Percentiles rank a stretch among this genome's conserved stretches.
phyloP scores from a whole-genome alignment of 2,113 vertebrate genomes.

The Puma concolor region DNA sequence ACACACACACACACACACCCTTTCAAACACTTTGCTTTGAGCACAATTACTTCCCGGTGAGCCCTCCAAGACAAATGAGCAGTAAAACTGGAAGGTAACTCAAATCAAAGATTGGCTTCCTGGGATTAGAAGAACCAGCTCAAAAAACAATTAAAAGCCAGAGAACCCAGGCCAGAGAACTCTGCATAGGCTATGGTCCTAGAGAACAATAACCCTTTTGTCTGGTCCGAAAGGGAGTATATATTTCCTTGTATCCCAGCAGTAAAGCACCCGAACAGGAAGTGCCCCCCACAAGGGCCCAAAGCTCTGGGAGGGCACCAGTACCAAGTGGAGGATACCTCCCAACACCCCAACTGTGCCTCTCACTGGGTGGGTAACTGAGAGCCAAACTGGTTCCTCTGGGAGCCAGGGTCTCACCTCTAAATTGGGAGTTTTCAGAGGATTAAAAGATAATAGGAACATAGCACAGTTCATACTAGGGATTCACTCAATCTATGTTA shows the following conservation, averaged over 20 bases:
- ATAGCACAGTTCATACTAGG: too few relatives aligned
- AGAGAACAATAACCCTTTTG: constrained; percentile 24
- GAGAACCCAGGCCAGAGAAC: not conserved
- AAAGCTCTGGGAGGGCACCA: not conserved
- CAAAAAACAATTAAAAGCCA: not conserved
- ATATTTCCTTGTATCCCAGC: not conserved
- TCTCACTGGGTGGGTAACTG: accelerated
- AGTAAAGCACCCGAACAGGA: not conserved
- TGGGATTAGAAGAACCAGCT: not conserved
- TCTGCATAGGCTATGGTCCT: not conserved
- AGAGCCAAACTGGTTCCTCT: not conserved
- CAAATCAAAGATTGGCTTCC: not conserved
- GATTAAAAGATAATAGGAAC: not conserved
- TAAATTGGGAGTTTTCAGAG: not conserved
- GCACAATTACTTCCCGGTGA: not conserved
- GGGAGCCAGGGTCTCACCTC: not conserved
- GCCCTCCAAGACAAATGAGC: not conserved
- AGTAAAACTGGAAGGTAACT: not conserved
- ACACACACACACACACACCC: too few relatives aligned
- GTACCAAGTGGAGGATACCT: not conserved
- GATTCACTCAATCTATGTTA: not conserved
- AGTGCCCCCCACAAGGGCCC: not conserved
- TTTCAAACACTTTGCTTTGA: not conserved
- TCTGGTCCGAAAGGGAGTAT: not conserved
- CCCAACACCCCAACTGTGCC: not conserved